A percentile compares a stretch with the other conserved stretches of the same genome.
These are phyloP conservation scores for Tethea ocularis DNA, from an alignment of 2,888 invertebrate genomes.

Conservation along the genomic window DNA sequence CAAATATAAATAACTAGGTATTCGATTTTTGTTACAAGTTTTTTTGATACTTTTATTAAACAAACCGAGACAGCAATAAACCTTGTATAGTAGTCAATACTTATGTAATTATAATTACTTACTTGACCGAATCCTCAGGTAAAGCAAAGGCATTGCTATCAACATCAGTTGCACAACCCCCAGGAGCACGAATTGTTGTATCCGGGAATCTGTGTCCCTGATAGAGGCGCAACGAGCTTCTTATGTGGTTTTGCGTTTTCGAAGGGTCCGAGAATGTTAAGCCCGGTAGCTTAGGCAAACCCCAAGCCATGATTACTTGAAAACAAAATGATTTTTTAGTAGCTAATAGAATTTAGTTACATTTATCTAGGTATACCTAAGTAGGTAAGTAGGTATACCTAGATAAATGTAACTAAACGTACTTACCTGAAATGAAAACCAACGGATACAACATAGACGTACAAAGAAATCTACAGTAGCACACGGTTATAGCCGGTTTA, in stretches of 20 bases:
- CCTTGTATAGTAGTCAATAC: no score
- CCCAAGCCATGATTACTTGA: constrained; percentile 73
- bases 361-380: no score
- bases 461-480: no score
- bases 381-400: no score
- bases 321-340: constrained; percentile 1
- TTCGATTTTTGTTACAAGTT: no score
- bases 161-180: constrained; percentile 83
- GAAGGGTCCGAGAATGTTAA: constrained; percentile 86
- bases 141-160: constrained; percentile 84
- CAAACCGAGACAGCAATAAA: no score
- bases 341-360: no score
- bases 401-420: no score
- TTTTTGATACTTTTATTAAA: no score
- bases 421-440: no score
- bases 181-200: constrained; percentile 81
- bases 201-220: constrained; percentile 87
- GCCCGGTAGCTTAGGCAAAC: constrained; percentile 89
- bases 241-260: constrained; percentile 83
- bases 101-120: constrained; percentile 34
- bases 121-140: constrained; percentile 81
- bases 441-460: no score
- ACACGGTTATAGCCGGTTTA: no score
- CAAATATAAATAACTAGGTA: neutral
- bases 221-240: constrained; percentile 85